Evolutionary conservation across 2,888 invertebrate genomes (phyloP), one percentile per base, ranked within the genome.

Genomic region (Pediacus dermestoides): DNA sequence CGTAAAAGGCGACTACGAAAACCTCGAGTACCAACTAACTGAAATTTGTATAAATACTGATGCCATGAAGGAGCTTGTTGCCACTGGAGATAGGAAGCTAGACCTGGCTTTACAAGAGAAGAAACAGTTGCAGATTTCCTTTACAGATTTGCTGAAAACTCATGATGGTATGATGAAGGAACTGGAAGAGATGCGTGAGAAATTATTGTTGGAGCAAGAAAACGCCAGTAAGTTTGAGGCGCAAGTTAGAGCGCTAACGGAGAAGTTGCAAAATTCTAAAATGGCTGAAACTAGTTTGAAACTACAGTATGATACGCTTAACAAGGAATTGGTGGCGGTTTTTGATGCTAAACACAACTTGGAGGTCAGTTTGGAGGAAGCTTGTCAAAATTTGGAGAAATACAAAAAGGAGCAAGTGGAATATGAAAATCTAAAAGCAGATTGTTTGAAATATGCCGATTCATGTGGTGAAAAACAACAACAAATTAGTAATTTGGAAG

Each of bases 11-110:
- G 68, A 69, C 34, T 61, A 60, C 21, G 68, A 68, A 45, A 68
- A 64, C 37, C 56, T 57, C 0, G 67, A 68, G 33, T 66, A 67
- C 44, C 67, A 66, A 42, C 61, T 60, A 15, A 58, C 58, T 2
- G 73, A 74, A 55, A 68, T 71, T 28, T 71, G 74, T 9, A 69
- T 74, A 39, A 72, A 73, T 47, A 53, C 74, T 34, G 76, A 78
- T 60, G 50, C 54, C 2, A 39, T 66, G 34, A 60, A 58, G 22
- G 67, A 70, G 64, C 69, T 58, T 63, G 55, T 54, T 44, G 68
- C 48, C 60, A 64, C 47, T 35, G 55, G 39, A 52, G 70, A 60
- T 60, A 43, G 36, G 7, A 52, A 58, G 37, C 44, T 56, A 2
- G 50, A 55, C n/a, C 64, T 43, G 48, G 56, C 51, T 55, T 62